Percentiles rank a stretch among this genome's conserved stretches.
phyloP scores from a whole-genome alignment of 1,140 invertebrate species.

The Drosophila baimaii region DNA sequence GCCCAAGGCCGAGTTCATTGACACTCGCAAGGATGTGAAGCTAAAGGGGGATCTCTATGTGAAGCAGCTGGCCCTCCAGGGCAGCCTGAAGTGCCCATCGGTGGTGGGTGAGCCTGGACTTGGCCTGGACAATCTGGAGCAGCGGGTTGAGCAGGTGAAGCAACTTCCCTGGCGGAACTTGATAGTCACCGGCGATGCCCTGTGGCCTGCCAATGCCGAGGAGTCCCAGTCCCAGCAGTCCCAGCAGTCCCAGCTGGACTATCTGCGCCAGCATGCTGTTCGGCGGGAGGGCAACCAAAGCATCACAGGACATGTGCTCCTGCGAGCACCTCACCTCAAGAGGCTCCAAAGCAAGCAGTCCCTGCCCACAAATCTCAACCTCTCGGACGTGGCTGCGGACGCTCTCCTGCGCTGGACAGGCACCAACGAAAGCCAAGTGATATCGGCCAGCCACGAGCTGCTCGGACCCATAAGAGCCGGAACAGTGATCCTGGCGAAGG shows the following conservation, averaged over 20 bases:
- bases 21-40: conserved; percentile 24
- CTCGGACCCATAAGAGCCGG: conserved; percentile 1
- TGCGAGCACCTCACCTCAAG: conserved; percentile 22
- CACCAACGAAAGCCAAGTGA: conserved; percentile 22
- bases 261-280: conserved; percentile 68
- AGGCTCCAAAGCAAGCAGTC: conserved; percentile 37
- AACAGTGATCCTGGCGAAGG: conserved; percentile 3
- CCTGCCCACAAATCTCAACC: conserved; percentile 42
- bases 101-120: conserved; percentile 4
- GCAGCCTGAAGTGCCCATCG: conserved; percentile 41
- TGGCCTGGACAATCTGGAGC: conserved; percentile 1
- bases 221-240: too few species aligned
- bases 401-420: conserved; percentile 36
- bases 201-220: conserved; percentile 29
- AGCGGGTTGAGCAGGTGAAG: conserved; percentile 31
- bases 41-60: conserved; percentile 56
- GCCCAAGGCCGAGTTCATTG: conserved; percentile 43
- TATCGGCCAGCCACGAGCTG: conserved; percentile 32
- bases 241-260: conserved; percentile 38
- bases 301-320: conserved; percentile 62
- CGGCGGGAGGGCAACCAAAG: conserved; percentile 44
- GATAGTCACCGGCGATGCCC: conserved; percentile 59
- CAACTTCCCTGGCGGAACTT: conserved; percentile 57
- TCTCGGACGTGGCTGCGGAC: conserved; percentile 54
- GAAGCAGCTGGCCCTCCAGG: conserved; percentile 44